These are phyloP conservation scores for Deladenus siricidicola DNA, from an alignment of 2,888 invertebrate genomes.

Conservation along the genomic window DNA sequence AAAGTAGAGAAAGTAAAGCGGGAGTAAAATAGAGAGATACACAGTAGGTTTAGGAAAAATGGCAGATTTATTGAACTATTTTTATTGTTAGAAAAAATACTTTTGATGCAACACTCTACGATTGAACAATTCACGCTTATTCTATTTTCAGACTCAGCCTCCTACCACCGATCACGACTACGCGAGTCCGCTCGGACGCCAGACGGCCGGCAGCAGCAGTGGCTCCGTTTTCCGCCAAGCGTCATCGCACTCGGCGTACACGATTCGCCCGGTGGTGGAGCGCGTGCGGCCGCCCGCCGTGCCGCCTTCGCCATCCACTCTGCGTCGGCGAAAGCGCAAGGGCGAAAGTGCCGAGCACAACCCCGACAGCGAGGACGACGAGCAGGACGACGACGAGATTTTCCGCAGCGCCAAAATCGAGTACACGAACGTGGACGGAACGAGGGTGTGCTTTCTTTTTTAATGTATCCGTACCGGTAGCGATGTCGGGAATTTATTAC, in stretches of 20 bases:
- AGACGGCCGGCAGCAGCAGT: not conserved
- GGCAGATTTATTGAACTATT: no score
- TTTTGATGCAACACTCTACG: no score
- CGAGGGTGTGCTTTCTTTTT: not conserved
- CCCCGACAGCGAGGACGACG: constrained; percentile 8
- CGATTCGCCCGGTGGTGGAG: not conserved
- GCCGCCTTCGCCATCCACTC: not conserved
- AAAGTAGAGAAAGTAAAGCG: no score
- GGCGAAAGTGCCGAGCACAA: constrained; percentile 3
- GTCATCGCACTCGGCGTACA: not conserved
- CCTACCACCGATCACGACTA: not conserved
- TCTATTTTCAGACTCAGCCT: no score
- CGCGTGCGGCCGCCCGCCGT: not conserved
- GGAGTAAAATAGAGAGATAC: no score
- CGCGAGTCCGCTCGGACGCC: not conserved
- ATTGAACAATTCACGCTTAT: no score
- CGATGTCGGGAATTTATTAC: not conserved
- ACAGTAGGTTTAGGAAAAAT: no score
- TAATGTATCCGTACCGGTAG: not conserved
- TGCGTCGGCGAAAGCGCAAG: not conserved
- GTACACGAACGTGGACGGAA: constrained; percentile 8
- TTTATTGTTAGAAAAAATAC: no score
- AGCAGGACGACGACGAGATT: constrained; percentile 8
- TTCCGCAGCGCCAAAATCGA: constrained; percentile 12
- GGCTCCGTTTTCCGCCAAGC: not conserved